Evolutionary conservation across 2,797 vertebrate genomes (phyloP).

Genomic region (Platyrinchus mystaceus): DNA sequence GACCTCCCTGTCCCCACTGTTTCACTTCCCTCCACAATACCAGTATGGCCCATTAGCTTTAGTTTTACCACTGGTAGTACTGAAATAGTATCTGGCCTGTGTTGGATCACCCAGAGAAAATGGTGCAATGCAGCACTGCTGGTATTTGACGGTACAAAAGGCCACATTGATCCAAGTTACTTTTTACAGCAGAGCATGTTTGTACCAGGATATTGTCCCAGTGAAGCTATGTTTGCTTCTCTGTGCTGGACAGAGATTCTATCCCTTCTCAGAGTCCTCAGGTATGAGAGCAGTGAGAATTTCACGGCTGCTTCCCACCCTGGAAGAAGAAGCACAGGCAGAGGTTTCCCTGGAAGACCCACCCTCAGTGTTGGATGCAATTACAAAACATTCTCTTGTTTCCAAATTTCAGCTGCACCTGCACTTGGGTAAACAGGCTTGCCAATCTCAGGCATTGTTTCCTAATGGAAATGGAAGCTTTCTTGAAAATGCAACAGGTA

Average conservation of each 20-base stretch:
- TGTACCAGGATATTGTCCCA: background rate
- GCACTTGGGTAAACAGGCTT: background rate
- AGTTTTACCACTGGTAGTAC: background rate
- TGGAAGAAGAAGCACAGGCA: background rate
- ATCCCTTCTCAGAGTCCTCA: background rate
- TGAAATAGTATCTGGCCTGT: background rate
- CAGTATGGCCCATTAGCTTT: background rate
- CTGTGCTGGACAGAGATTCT: background rate
- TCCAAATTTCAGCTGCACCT: background rate
- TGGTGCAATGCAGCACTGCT: conserved; percentile 34
- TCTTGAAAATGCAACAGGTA: background rate
- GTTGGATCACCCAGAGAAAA: background rate
- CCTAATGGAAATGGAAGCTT: background rate
- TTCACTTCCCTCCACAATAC: background rate
- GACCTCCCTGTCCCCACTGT: background rate
- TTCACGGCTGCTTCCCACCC: background rate
- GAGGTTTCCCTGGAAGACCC: background rate
- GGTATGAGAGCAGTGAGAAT: background rate
- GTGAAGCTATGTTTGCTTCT: background rate
- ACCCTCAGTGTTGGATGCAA: background rate
- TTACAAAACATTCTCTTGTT: background rate
- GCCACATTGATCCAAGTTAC: background rate
- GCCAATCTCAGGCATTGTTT: background rate
- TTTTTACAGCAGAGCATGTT: background rate
- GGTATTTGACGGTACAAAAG: background rate